phyloP scores from a whole-genome alignment of 2,888 invertebrate species.

The Tribolium freemani region DNA sequence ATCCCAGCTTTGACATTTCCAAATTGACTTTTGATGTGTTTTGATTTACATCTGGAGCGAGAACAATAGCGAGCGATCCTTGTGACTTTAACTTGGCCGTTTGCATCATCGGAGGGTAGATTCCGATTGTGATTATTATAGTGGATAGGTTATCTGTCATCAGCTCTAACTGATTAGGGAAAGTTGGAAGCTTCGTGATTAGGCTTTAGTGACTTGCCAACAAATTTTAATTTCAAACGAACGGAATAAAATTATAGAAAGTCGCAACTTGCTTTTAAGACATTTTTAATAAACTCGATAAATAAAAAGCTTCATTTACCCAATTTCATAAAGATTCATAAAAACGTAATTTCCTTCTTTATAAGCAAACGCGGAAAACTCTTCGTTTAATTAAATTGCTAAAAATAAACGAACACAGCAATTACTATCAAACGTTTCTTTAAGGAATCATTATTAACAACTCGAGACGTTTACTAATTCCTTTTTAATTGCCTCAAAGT shows the following conservation, averaged over 20 bases:
- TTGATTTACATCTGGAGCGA: slow-evolving; percentile 54
- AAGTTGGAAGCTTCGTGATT: neutral
- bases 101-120: slow-evolving; percentile 25
- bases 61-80: slow-evolving; percentile 51
- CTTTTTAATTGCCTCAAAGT: neutral
- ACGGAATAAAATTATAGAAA: neutral
- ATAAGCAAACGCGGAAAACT: neutral
- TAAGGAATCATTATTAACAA: neutral
- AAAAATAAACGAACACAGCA: slow-evolving; percentile 1
- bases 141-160: slow-evolving; percentile 32
- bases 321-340: neutral
- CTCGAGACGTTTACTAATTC: neutral
- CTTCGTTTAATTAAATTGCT: slow-evolving; percentile 2
- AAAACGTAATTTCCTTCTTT: slow-evolving; percentile 3
- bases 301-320: slow-evolving; percentile 8
- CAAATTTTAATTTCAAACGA: neutral
- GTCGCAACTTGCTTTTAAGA: neutral
- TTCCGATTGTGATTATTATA: slow-evolving; percentile 16
- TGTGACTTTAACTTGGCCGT: slow-evolving; percentile 35
- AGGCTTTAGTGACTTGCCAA: neutral
- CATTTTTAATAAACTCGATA: neutral
- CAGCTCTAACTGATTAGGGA: slow-evolving; percentile 14
- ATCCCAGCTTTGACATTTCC: slow-evolving; percentile 54
- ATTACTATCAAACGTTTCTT: neutral
- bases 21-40: slow-evolving; percentile 56